Base-by-base conservation (phyloP, 2,797 vertebrate species). In the Glyptemys insculpta region DNA sequence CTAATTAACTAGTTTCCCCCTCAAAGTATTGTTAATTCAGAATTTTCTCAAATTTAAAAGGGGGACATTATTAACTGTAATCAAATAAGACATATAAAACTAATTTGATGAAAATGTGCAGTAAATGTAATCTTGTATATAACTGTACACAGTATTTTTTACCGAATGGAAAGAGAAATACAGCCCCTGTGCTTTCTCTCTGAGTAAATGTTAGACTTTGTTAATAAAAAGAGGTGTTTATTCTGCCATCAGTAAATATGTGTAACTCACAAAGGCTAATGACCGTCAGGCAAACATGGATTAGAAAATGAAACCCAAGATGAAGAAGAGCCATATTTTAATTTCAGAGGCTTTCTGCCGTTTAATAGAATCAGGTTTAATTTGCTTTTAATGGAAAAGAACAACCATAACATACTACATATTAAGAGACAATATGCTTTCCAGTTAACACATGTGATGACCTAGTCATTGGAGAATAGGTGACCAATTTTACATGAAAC, bases 31-130 rank as follows among this genome's bases (percentile, higher is more conserved):
- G 95, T 83, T 97, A 95, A 97, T 97, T 96, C 92, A 95, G 94
- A 95, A 97, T 96, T 90, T 93, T 94, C 95, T 97, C 83, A 93
- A 87, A 96, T 97, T 96, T 89, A 93, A 97, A 94, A 96, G 78
- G 92, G 80, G 89, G 96, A 95, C 62, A 76, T 97, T 97, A 41
- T 41, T 41, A 91, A 90, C 96, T 97, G 96, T 97, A 98, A 97
- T 98, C 91, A 97, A 97, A 95, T 97, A 90, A 96, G 96, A 94
- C 88, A 94, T 91, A 44, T 92, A 93, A 96, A 96, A 95, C 80
- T 85, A 93, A 94, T 95, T 94, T 95, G 84, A 87, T 90, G 92
- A 94, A 96, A 98, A 93, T 52, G 91, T 93, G 57, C 80, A 78
- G 54, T 72, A 93, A 92, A 47, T 49, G 53, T 85, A 87, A 52